phyloP scores from a whole-genome alignment of 2,797 vertebrate species.

The Ceryle rudis region DNA sequence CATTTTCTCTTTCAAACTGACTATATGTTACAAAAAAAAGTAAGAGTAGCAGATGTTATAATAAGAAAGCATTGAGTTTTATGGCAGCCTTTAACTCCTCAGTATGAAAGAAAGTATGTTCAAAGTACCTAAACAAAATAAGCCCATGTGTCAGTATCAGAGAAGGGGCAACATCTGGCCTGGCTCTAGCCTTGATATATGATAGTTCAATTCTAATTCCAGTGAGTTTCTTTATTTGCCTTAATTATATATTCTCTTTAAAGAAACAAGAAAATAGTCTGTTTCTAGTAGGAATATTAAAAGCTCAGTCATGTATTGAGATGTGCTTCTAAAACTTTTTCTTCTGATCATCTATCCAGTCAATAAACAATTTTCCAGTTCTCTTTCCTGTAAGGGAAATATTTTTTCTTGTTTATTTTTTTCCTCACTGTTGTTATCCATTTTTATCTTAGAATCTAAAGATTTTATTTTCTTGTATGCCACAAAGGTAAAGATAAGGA shows the following conservation, averaged over 20 bases:
- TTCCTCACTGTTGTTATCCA: background rate
- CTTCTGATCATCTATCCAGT: background rate
- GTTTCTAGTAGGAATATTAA: background rate
- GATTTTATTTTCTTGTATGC: background rate
- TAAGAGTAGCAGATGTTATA: background rate
- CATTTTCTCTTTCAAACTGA: background rate
- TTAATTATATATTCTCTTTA: background rate
- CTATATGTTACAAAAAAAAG: background rate
- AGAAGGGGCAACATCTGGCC: background rate
- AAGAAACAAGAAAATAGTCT: background rate
- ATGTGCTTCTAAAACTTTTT: background rate
- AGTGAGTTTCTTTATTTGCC: background rate
- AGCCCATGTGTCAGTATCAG: background rate
- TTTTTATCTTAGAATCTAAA: background rate
- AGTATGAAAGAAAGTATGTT: background rate
- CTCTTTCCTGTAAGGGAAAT: background rate
- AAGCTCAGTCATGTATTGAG: background rate
- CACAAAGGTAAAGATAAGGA: background rate
- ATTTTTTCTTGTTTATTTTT: background rate
- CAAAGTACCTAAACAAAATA: background rate
- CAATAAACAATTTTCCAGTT: background rate
- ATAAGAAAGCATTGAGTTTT: background rate
- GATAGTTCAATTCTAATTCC: background rate
- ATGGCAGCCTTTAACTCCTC: background rate
- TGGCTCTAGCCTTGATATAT: background rate